Conservation (phyloP, 2,113 vertebrate genomes). For the Pteronura brasiliensis region DNA sequence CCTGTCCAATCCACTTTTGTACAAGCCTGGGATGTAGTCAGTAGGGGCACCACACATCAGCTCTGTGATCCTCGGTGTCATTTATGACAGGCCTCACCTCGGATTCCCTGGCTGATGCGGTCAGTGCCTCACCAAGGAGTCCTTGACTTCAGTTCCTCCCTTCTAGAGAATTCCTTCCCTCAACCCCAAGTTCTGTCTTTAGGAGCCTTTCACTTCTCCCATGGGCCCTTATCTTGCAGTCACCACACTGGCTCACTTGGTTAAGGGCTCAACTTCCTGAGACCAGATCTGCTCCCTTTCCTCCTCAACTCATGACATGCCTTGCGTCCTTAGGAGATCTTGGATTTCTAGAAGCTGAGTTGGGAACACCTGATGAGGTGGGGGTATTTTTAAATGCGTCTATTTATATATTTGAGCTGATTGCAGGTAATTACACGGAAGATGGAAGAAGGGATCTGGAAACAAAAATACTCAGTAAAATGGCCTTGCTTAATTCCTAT, state of each 20-base stretch:
- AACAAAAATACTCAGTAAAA: neutral
- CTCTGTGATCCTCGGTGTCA: fast-evolving
- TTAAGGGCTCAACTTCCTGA: neutral
- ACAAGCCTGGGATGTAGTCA: neutral
- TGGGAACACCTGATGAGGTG: neutral
- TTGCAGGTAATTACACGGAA: neutral
- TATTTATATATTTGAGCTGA: neutral
- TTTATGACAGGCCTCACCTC: neutral
- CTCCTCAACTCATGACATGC: neutral
- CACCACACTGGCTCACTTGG: neutral
- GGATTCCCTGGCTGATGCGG: neutral
- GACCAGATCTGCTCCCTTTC: neutral
- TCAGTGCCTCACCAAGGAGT: neutral
- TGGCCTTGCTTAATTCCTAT: neutral
- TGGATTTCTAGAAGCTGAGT: neutral
- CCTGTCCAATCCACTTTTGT: neutral
- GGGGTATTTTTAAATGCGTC: slow-evolving; percentile 47
- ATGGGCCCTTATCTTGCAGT: neutral
- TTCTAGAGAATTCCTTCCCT: neutral
- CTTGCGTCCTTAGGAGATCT: neutral
- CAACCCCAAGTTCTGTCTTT: neutral
- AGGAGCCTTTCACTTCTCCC: neutral
- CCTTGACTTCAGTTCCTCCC: neutral
- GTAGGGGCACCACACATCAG: neutral
- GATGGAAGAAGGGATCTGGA: neutral